Evolutionary conservation across 2,888 invertebrate genomes (phyloP), one percentile per base, ranked within the genome.

Genomic region (Agrotis segetum): DNA sequence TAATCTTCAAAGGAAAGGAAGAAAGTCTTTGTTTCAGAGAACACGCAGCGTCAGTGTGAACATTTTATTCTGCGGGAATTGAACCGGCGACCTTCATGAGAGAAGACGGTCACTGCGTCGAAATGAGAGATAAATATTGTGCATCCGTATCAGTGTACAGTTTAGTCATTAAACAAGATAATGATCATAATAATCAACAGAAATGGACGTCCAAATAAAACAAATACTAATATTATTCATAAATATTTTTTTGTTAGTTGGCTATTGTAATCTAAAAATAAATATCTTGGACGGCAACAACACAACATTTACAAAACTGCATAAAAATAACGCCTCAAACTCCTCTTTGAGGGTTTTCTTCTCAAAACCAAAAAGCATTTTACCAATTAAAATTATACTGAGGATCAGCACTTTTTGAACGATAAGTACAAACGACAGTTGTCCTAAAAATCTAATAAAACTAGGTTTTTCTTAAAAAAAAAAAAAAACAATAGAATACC

Each of bases 81-180:
- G 72, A 72, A 77, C 84, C 11, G 50, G 50, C 61, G 82, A 74
- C 82, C 82, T 82, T 84, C 77, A 84, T 19, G 16, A 17, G 44
- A 16, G 44, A 40, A 79, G 49, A 29, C 84, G 84, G 81, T 83
- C 77, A 71, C 19, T 55, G 47, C 67, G 60, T 53, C 52, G 19
- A 69, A 71, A 75, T 49, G 58, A 16, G 44, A 72, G 65, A 80
- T 82, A 71, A 74, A 68, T 59, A 63, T 73, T 80, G 63, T 67
- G 52, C 67, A 67, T 50, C 52, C 29, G 21, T 73, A 63, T 77
- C 69, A 66, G 34, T 24, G 72, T 46, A 44, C 58, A 49, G 62
- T 56, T 71, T 71, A 63, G 17, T 79, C 34, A 63, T 59, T 62
- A 17, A 78, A 62, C 58, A 59, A 21, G 71, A 74, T 71, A 62